Conservation (phyloP, 2,888 invertebrate genomes). For the Ectemnius lituratus region DNA sequence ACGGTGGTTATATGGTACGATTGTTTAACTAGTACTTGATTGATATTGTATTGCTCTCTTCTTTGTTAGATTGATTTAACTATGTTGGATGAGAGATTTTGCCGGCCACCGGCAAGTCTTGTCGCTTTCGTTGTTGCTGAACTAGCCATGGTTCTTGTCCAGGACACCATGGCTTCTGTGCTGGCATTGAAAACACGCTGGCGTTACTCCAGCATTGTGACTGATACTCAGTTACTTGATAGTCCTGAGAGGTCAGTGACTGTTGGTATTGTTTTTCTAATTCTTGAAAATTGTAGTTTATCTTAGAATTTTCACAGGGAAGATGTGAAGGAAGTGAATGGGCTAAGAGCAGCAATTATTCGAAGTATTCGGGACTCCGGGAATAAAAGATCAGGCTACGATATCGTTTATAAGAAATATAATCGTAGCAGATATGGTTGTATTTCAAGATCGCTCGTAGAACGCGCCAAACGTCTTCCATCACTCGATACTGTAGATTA, state of each 20-base stretch:
- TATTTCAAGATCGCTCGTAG: conserved; percentile 48
- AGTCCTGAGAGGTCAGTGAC: conserved; percentile 10
- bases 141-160: conserved; percentile 49
- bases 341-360: conserved; percentile 46
- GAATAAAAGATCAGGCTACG: conserved; percentile 20
- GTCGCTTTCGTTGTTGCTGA: conserved; percentile 57
- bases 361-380: conserved; percentile 40
- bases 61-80: conserved; percentile 64
- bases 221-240: background rate
- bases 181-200: conserved; percentile 19
- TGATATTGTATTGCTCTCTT: background rate
- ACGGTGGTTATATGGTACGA: conserved; percentile 64
- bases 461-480: conserved; percentile 20
- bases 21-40: background rate
- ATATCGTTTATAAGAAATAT: conserved; percentile 64
- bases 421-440: conserved; percentile 52
- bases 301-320: conserved; percentile 19
- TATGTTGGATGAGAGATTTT: conserved; percentile 58
- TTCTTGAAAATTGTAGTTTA: conserved; percentile 17
- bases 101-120: conserved; percentile 40
- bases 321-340: conserved; percentile 40
- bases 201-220: conserved; percentile 47
- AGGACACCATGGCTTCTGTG: conserved; percentile 32
- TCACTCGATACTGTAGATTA: background rate
- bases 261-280: background rate